Conservation (phyloP, 2,797 vertebrate genomes). For the Coendou prehensilis region DNA sequence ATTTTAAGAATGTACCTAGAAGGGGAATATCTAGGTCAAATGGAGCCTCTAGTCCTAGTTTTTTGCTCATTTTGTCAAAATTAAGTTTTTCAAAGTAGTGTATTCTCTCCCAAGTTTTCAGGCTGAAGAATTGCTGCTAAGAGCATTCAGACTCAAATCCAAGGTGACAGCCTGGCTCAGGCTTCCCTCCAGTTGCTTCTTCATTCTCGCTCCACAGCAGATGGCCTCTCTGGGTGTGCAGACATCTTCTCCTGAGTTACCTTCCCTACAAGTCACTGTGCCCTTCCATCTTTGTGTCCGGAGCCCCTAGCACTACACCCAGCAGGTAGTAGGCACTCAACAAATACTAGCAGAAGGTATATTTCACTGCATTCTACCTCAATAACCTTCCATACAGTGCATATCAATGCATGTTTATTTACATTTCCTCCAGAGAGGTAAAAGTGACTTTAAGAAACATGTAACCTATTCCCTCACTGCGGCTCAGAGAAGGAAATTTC, state of each 20-base stretch:
- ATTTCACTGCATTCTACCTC: not conserved
- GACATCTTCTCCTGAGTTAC: not conserved
- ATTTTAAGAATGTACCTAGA: not conserved
- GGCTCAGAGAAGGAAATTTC: not conserved
- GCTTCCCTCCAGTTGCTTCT: not conserved
- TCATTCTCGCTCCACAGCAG: too few relatives aligned
- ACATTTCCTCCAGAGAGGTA: not conserved
- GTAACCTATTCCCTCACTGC: not conserved
- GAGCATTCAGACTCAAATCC: not conserved
- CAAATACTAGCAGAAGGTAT: not conserved
- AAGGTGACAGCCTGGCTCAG: not conserved
- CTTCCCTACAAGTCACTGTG: not conserved
- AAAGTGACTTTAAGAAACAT: not conserved
- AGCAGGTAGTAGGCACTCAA: not conserved
- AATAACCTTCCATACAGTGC: not conserved
- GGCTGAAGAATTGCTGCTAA: not conserved
- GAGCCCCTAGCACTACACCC: not conserved
- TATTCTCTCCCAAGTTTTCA: not conserved
- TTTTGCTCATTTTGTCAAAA: not conserved
- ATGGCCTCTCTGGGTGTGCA: not conserved
- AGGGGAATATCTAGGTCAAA: not conserved
- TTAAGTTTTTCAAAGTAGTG: not conserved
- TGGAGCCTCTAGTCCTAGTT: not conserved
- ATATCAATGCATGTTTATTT: not conserved
- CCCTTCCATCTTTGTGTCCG: not conserved